Base-by-base conservation (phyloP, 2,888 invertebrate genomes). In the Ernsta delagoae region DNA sequence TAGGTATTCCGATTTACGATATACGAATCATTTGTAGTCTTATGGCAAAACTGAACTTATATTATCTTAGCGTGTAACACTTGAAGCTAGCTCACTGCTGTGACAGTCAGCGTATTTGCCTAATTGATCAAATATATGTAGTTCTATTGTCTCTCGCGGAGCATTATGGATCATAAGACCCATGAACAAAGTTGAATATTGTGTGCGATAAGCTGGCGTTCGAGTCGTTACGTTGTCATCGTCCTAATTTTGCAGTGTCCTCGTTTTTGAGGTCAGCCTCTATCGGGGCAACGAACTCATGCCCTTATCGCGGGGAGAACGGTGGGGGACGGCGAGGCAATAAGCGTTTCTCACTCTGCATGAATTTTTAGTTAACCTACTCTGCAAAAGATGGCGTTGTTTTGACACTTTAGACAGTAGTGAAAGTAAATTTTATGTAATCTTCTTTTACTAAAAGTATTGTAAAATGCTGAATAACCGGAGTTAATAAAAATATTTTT, bases 241-340 rank as follows among this genome's bases (percentile, higher is more conserved):
- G 93, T 90, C 91, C 92, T 90, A 94, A 93, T 93, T 94, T 94
- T 94, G 94, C 94, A 94, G 94, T 94, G 95, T 95, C 95, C 95
- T 95, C 95, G 95, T 95, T 95, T 95, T 95, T 95, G 95, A 95
- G 95, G 95, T 95, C 95, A 95, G 94, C 94, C 88, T 90, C 89
- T 93, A 91, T 89, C 88, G 89, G 94, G 86, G 91, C 93, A 91
- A 92, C 93, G 94, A 94, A 93, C 94, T 87, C 89, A 84, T 92
- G 93, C 93, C 93, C 93, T 93, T 93, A 93, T 92, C 90, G 90
- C 88, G 85, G 85, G 85, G 84, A 84, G 83, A 80, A 76, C 74
- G 81, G 78, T 81, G 78, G 79, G 79, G 85, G 74, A 48, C 81
- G 82, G 81, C 74, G 78, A 75, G 80, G 72, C 70, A 71, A 75